A percentile compares a stretch with the other conserved stretches of the same genome.
Evolutionary conservation across 2,888 invertebrate genomes (phyloP).

Genomic region (Agrochola macilenta): DNA sequence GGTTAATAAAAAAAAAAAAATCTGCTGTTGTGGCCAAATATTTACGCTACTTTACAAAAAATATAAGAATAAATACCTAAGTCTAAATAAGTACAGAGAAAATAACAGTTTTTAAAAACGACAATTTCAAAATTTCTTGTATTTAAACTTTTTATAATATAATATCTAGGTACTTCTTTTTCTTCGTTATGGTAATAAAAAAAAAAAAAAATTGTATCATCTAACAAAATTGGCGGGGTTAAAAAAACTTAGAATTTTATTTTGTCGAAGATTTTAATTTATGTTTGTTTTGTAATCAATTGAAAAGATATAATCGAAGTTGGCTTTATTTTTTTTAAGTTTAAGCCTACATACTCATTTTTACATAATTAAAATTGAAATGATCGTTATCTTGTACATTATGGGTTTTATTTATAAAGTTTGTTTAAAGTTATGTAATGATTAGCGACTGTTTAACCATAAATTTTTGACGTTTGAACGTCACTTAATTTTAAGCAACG

Average conservation of each 20-base stretch:
- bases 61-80: background rate
- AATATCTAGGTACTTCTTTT: background rate
- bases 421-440: too few relatives aligned
- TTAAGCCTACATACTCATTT: background rate
- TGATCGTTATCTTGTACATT: background rate
- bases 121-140: too few relatives aligned
- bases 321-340: too few relatives aligned
- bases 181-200: background rate
- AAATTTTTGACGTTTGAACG: too few relatives aligned
- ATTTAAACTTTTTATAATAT: background rate
- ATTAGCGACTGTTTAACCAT: too few relatives aligned
- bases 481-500: too few relatives aligned
- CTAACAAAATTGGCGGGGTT: background rate
- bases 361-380: background rate
- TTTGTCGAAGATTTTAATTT: background rate
- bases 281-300: background rate
- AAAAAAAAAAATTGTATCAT: background rate
- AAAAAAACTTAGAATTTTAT: background rate
- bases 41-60: background rate
- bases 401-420: too few relatives aligned
- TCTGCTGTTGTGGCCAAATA: background rate
- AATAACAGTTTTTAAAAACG: background rate
- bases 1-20: too few relatives aligned
- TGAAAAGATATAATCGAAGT: too few relatives aligned
- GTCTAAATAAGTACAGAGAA: background rate